These are phyloP conservation scores for Ylistrum balloti DNA, from an alignment of 1,140 invertebrate genomes.

Conservation along the genomic window DNA sequence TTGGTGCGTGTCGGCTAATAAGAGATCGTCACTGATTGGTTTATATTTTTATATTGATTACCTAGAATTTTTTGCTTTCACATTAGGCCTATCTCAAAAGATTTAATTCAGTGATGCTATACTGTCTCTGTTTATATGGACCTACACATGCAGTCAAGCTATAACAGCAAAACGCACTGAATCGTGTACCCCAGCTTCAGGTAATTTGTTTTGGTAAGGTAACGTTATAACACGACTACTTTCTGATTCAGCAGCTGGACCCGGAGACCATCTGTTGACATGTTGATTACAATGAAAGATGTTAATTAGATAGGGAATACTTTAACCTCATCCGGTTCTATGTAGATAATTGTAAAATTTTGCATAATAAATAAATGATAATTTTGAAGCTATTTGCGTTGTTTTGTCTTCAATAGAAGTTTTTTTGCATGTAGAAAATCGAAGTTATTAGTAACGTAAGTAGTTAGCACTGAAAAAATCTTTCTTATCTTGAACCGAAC, in stretches of 20 bases:
- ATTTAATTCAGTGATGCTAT: not conserved
- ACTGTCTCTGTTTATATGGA: not conserved
- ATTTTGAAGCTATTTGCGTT: too few relatives aligned
- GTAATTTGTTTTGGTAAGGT: not conserved
- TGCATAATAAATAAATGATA: too few relatives aligned
- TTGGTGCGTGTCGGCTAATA: conserved; percentile 10
- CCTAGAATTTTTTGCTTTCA: conserved; percentile 39
- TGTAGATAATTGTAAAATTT: not conserved
- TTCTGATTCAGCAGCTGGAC: not conserved
- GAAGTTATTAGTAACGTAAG: too few relatives aligned
- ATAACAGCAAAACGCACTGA: not conserved
- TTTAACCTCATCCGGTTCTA: not conserved
- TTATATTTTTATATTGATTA: conserved; percentile 12
- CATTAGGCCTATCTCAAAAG: conserved; percentile 21
- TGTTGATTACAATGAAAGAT: not conserved
- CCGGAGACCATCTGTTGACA: not conserved
- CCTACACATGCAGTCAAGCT: not conserved
- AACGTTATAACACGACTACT: not conserved
- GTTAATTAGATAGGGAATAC: not conserved
- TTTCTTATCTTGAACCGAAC: too few relatives aligned
- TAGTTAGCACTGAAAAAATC: too few relatives aligned
- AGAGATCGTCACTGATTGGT: conserved; percentile 32
- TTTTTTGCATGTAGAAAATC: too few relatives aligned
- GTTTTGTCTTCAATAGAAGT: too few relatives aligned
- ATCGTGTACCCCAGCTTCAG: not conserved